Evolutionary conservation across 2,888 invertebrate genomes (phyloP).

Genomic region (Troilus luridus): DNA sequence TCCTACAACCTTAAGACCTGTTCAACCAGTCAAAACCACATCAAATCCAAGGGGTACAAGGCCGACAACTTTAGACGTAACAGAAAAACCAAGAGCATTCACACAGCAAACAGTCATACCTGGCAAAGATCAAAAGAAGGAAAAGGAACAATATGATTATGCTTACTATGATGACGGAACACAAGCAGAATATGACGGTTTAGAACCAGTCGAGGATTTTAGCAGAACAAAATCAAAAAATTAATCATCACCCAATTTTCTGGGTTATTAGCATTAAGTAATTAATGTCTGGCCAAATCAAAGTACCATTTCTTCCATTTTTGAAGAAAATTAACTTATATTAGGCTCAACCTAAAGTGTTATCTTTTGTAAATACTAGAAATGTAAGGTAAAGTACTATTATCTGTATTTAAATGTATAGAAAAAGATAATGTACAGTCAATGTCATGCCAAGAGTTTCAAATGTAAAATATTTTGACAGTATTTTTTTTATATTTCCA

Average conservation of each 20-base stretch:
- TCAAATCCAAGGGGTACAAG: slow-evolving; percentile 52
- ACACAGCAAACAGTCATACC: slow-evolving; percentile 63
- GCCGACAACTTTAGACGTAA: slow-evolving; percentile 68
- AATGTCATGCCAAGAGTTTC: slow-evolving; percentile 39
- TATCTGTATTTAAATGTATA: slow-evolving; percentile 55
- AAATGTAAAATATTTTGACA: slow-evolving; percentile 44
- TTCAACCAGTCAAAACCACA: slow-evolving; percentile 49
- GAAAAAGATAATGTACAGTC: slow-evolving; percentile 51
- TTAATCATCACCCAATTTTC: slow-evolving; percentile 42
- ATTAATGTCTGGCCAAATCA: slow-evolving; percentile 53
- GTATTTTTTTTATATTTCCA: slow-evolving; percentile 6
- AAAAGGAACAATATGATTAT: slow-evolving; percentile 82
- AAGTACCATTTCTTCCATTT: slow-evolving; percentile 44
- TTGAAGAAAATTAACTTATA: slow-evolving; percentile 40
- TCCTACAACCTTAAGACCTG: slow-evolving; percentile 63
- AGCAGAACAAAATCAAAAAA: slow-evolving; percentile 65
- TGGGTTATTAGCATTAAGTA: slow-evolving; percentile 53
- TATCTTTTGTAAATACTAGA: slow-evolving; percentile 58
- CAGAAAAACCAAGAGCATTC: slow-evolving; percentile 69
- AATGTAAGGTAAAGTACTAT: slow-evolving; percentile 51
- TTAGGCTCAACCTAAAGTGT: slow-evolving; percentile 42
- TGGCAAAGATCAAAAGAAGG: slow-evolving; percentile 59
- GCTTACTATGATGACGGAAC: slow-evolving; percentile 85
- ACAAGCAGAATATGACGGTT: slow-evolving; percentile 70
- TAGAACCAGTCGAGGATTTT: slow-evolving; percentile 68